These are phyloP conservation scores for Carassius auratus DNA, from an alignment of 2,113 vertebrate species.

Conservation along the genomic window DNA sequence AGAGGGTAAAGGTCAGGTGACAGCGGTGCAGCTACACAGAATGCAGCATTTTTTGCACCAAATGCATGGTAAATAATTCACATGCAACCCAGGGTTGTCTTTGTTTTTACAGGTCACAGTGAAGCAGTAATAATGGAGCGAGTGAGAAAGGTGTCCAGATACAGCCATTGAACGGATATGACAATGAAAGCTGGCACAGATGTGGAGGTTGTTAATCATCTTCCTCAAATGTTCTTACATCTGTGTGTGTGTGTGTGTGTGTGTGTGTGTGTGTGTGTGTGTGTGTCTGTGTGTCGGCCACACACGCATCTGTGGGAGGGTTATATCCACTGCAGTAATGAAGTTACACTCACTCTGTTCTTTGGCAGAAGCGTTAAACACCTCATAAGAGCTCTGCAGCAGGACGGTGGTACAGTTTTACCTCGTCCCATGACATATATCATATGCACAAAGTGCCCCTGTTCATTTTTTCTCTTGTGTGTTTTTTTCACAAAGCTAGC, in stretches of 20 bases:
- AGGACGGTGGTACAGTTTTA: neutral
- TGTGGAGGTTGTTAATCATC: conserved; percentile 4
- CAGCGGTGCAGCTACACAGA: neutral
- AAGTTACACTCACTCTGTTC: conserved; percentile 17
- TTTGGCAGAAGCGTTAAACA: conserved; percentile 14
- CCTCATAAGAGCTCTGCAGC: conserved; percentile 15
- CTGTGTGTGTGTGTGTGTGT: neutral
- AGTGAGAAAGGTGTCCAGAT: neutral
- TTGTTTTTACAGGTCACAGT: neutral
- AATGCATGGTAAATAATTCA: neutral
- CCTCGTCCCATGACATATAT: neutral
- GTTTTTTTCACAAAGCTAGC: neutral
- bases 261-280: neutral
- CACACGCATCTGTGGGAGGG: neutral
- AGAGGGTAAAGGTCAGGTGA: conserved; percentile 35
- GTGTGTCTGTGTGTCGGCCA: too few relatives aligned
- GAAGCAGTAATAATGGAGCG: neutral
- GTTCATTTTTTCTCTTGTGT: neutral
- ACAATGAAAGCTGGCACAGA: neutral
- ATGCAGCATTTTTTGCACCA: conserved; percentile 24
- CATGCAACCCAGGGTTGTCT: neutral
- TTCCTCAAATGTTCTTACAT: neutral
- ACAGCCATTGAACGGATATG: neutral
- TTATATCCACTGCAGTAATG: conserved; percentile 50
- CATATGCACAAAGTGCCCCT: neutral